Percentiles rank a stretch among this genome's conserved stretches.
phyloP scores from a whole-genome alignment of 1,140 invertebrate genomes.

The Drosophila obscura region DNA sequence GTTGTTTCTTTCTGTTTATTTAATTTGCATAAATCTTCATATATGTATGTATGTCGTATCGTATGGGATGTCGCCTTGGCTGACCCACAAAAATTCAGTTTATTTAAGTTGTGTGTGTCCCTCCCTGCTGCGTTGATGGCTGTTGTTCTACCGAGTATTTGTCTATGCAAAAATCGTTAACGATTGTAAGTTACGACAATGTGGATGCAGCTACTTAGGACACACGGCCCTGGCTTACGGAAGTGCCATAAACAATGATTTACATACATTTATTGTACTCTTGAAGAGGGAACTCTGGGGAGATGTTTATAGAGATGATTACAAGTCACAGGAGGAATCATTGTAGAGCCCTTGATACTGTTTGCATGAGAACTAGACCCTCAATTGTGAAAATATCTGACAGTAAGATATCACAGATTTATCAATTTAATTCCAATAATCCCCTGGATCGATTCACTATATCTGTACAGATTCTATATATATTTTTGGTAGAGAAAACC shows the following conservation, averaged over 20 bases:
- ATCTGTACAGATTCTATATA: too few relatives aligned
- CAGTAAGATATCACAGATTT: too few relatives aligned
- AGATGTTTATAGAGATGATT: too few relatives aligned
- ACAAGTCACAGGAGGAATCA: too few relatives aligned
- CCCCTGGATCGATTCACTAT: too few relatives aligned
- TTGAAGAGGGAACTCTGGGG: too few relatives aligned
- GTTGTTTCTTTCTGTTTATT: constrained; percentile 40
- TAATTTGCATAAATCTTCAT: constrained; percentile 78
- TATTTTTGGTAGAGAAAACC: neutral
- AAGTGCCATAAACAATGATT: constrained; percentile 59
- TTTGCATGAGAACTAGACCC: too few relatives aligned
- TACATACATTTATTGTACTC: constrained; percentile 64
- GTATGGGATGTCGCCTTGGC: constrained; percentile 1
- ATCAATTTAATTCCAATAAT: too few relatives aligned
- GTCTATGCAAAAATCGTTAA: constrained; percentile 52
- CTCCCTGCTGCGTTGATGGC: constrained; percentile 13
- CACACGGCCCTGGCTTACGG: too few relatives aligned
- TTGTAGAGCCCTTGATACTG: too few relatives aligned
- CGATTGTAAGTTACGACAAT: constrained; percentile 62
- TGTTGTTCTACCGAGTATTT: constrained; percentile 14
- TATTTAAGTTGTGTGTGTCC: constrained; percentile 8
- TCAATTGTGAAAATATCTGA: too few relatives aligned
- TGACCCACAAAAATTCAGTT: constrained; percentile 37
- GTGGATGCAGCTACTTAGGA: constrained; percentile 65
- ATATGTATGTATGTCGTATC: constrained; percentile 1